phyloP scores from a whole-genome alignment of 2,113 vertebrate species.

The Hippopotamus amphibius region DNA sequence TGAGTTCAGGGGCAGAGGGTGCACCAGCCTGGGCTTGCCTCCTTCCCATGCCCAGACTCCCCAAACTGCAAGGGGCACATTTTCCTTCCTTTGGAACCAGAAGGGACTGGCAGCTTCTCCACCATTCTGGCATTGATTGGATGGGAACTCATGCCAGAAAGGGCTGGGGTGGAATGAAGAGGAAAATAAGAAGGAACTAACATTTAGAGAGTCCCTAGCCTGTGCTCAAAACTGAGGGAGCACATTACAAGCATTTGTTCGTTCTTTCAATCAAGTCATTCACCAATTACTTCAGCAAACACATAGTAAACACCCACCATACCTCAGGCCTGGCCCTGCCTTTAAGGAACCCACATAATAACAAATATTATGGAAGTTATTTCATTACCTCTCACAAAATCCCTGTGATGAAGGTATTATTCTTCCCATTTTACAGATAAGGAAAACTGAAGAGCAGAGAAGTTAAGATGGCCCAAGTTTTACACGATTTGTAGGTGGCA shows the following conservation, averaged over 20 bases:
- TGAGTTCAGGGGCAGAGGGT: not conserved
- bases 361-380: not conserved
- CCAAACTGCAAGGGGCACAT: not conserved
- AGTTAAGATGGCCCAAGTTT: not conserved
- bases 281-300: not conserved
- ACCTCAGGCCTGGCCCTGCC: not conserved
- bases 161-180: not conserved
- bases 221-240: not conserved
- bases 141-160: slow-evolving; percentile 6
- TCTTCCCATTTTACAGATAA: not conserved
- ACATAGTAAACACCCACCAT: no score
- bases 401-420: not conserved
- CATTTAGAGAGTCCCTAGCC: not conserved
- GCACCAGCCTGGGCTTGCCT: not conserved
- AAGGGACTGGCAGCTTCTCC: slow-evolving; percentile 2
- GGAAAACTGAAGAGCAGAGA: not conserved
- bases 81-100: slow-evolving; percentile 23
- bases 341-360: not conserved
- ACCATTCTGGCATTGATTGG: not conserved
- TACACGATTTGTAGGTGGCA: not conserved
- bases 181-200: not conserved
- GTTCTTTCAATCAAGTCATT: not conserved
- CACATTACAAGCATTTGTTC: not conserved
- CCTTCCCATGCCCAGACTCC: not conserved
- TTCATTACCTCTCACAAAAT: not conserved